Conservation (phyloP, 2,797 vertebrate species). For the Xyrichtys novacula region DNA sequence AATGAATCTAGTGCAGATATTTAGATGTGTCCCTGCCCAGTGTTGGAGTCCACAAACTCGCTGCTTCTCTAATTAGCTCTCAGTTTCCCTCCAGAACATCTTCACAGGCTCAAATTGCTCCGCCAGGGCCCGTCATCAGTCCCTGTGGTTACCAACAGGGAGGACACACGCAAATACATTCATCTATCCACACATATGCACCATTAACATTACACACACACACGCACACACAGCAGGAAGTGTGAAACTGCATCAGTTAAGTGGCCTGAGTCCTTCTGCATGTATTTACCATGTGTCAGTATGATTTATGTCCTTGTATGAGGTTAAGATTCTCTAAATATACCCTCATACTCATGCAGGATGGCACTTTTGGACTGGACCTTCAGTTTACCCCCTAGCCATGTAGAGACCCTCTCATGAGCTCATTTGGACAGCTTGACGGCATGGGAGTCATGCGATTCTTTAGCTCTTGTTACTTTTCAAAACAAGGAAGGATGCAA, state of each 20-base stretch:
- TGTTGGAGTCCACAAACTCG: slow-evolving; percentile 14
- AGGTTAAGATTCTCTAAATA: not conserved
- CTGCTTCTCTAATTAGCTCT: slow-evolving; percentile 57
- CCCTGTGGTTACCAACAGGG: slow-evolving; percentile 37
- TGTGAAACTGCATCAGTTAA: slow-evolving; percentile 1
- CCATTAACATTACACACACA: slow-evolving; percentile 14
- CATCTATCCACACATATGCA: not conserved
- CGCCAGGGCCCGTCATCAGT: slow-evolving; percentile 44
- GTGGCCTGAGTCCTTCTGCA: not conserved
- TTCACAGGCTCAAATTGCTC: slow-evolving; percentile 63
- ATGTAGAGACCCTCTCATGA: no score
- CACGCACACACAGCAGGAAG: not conserved
- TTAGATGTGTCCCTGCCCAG: slow-evolving; percentile 25
- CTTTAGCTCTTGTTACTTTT: no score
- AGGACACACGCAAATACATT: slow-evolving; percentile 11
- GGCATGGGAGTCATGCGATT: no score
- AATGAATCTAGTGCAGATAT: slow-evolving; percentile 46
- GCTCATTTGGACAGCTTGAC: no score
- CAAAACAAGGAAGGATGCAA: no score
- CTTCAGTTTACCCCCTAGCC: no score
- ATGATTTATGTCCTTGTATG: not conserved
- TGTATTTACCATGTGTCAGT: not conserved
- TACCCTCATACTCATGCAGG: no score
- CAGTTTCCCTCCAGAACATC: slow-evolving; percentile 42
- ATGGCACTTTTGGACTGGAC: no score